A percentile compares a stretch with the other conserved stretches of the same genome.
Evolutionary conservation across 2,797 vertebrate species (phyloP).

Genomic region (Nyctalus aviator): DNA sequence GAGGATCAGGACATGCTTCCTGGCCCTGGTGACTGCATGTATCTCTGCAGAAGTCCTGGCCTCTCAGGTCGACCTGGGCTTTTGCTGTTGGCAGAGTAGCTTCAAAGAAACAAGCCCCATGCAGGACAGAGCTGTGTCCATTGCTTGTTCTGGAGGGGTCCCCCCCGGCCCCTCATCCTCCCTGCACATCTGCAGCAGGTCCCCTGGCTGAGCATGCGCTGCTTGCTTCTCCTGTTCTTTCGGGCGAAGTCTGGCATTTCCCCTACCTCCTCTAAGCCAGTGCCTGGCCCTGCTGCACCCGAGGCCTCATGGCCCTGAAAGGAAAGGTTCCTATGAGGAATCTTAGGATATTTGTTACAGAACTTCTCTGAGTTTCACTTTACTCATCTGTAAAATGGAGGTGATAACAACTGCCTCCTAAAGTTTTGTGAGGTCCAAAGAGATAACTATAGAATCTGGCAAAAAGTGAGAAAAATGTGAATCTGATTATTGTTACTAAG

Average conservation of each 20-base stretch:
- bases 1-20: neutral
- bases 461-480: neutral
- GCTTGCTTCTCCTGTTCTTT: neutral
- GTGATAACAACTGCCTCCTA: neutral
- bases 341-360: neutral
- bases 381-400: neutral
- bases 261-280: neutral
- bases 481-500: neutral
- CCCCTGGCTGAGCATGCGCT: neutral
- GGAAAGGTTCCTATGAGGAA: neutral
- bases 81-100: neutral
- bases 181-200: neutral
- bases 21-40: neutral
- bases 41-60: neutral
- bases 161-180: neutral
- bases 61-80: rapidly evolving
- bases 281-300: neutral
- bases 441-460: neutral
- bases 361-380: neutral
- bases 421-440: neutral
- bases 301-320: neutral
- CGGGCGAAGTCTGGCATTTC: neutral
- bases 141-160: neutral
- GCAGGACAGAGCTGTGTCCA: neutral
- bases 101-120: neutral